phyloP scores from a whole-genome alignment of 2,888 invertebrate genomes.

The Lingula anatina region DNA sequence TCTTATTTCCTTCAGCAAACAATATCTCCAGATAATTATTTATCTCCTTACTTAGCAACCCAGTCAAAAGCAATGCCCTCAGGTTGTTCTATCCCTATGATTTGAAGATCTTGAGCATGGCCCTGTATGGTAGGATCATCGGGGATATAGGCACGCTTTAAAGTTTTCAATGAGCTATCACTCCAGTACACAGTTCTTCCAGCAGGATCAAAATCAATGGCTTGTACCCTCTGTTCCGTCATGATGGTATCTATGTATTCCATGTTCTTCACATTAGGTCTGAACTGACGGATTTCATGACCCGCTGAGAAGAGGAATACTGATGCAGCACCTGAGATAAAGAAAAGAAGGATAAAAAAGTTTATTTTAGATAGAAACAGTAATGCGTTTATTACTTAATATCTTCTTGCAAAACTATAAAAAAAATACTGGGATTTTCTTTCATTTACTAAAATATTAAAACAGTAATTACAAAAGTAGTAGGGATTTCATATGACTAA shows the following conservation, averaged over 20 bases:
- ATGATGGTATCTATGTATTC: conserved; percentile 64
- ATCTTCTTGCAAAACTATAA: no score
- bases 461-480: no score
- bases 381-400: no score
- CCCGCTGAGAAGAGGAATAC: conserved; percentile 68
- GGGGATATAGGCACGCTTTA: conserved; percentile 86
- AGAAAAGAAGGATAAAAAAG: neutral
- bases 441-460: no score
- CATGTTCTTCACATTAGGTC: conserved; percentile 27
- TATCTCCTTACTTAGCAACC: conserved; percentile 66
- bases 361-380: no score
- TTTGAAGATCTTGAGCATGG: conserved; percentile 75
- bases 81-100: conserved; percentile 61
- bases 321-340: conserved; percentile 12
- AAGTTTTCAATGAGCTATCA: conserved; percentile 83
- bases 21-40: no score
- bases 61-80: conserved; percentile 90
- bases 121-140: conserved; percentile 54
- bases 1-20: no score
- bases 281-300: conserved; percentile 65
- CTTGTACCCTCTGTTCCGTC: conserved; percentile 83
- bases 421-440: no score
- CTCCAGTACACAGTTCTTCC: conserved; percentile 78
- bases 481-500: no score
- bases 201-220: conserved; percentile 82